phyloP scores from a whole-genome alignment of 2,888 invertebrate genomes.

The Entomobrya proxima region DNA sequence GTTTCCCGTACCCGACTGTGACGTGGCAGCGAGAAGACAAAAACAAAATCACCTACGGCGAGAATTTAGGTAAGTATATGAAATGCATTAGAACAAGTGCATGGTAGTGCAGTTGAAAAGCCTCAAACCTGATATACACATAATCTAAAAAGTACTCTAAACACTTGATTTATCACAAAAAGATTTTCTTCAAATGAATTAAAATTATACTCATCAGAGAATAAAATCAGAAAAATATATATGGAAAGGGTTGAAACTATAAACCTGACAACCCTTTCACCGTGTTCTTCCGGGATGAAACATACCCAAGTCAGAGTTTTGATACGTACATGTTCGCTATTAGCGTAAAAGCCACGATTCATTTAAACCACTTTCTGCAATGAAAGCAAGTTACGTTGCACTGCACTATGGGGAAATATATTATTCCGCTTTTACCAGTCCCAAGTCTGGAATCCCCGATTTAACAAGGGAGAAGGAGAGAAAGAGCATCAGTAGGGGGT shows the following conservation, averaged over 20 bases:
- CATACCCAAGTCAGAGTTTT: not conserved
- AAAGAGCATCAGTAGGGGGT: conserved; percentile 58
- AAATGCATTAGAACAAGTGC: too few species aligned
- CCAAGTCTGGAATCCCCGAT: conserved; percentile 5
- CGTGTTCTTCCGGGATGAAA: not conserved
- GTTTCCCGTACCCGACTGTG: conserved; percentile 88
- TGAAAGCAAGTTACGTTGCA: not conserved
- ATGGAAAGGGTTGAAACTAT: not conserved
- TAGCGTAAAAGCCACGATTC: too few species aligned
- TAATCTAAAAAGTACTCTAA: too few species aligned
- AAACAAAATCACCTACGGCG: conserved; percentile 80
- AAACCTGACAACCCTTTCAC: not conserved
- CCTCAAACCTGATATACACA: too few species aligned
- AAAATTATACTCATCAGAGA: not conserved
- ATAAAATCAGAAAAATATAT: not conserved
- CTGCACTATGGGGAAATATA: not conserved
- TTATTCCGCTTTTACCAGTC: not conserved
- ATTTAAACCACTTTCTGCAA: not conserved
- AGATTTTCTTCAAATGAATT: too few species aligned
- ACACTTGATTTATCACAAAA: too few species aligned
- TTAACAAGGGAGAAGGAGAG: conserved; percentile 17
- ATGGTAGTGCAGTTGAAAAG: too few species aligned
- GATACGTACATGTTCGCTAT: not conserved
- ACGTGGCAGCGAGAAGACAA: conserved; percentile 89
- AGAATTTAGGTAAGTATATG: conserved; percentile 75